Percentiles rank a stretch among this genome's conserved stretches.
Conservation (phyloP, 2,888 invertebrate genomes). For the Diogma glabrata region DNA sequence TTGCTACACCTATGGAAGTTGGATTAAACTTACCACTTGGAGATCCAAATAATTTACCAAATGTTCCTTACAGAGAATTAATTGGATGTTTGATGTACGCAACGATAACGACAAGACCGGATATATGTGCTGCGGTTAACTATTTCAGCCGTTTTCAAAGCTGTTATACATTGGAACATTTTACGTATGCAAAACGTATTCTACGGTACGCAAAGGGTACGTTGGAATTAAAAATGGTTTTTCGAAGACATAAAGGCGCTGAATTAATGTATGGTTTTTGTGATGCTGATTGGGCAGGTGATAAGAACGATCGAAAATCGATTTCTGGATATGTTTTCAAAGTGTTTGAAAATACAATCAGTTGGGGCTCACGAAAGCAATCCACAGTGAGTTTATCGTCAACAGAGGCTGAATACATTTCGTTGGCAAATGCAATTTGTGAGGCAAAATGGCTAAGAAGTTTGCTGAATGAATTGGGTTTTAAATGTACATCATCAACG, state of each 20-base stretch:
- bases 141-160: constrained; percentile 16
- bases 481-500: constrained; percentile 1
- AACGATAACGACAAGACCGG: constrained; percentile 12
- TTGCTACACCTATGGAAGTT: no score
- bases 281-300: background rate
- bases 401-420: constrained; percentile 17
- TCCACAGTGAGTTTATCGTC: no score
- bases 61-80: no score
- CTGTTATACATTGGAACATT: constrained; percentile 12
- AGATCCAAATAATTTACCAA: no score
- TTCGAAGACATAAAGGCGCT: background rate
- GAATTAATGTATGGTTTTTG: background rate
- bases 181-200: constrained; percentile 12
- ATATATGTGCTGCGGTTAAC: constrained; percentile 14
- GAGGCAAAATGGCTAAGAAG: constrained; percentile 14
- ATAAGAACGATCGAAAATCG: constrained; percentile 16
- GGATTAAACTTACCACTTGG: no score
- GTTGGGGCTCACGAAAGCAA: constrained; percentile 16
- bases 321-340: constrained; percentile 16
- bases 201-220: constrained; percentile 14
- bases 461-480: constrained; percentile 5
- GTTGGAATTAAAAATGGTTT: constrained; percentile 2
- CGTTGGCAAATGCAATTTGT: constrained; percentile 12
- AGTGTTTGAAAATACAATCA: constrained; percentile 14
- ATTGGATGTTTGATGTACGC: no score